Conservation (phyloP, 2,113 vertebrate species). For the Eulemur macaco region DNA sequence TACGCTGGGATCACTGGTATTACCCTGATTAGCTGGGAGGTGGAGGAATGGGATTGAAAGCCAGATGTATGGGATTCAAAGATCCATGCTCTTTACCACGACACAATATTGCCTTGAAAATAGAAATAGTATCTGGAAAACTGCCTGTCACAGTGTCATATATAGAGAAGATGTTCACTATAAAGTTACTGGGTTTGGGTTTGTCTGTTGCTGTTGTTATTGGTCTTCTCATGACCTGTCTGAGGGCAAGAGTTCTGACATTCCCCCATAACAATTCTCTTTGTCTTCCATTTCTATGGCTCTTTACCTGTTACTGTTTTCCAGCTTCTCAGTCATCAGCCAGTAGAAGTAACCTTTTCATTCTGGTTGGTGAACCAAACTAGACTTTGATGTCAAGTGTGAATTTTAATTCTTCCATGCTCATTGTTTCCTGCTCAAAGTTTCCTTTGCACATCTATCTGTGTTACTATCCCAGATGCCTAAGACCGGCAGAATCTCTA, state of each 20-base stretch:
- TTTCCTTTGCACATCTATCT: not conserved
- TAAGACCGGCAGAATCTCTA: not conserved
- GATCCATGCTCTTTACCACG: not conserved
- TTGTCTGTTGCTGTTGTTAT: not conserved
- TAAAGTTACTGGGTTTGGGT: not conserved
- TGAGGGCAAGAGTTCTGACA: not conserved
- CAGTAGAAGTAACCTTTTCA: conserved; percentile 22
- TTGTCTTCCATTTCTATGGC: not conserved
- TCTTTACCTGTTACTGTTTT: not conserved
- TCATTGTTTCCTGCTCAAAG: not conserved
- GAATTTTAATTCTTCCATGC: not conserved
- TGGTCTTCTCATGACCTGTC: not conserved
- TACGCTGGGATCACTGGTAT: not conserved
- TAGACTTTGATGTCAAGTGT: not conserved
- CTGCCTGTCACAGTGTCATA: not conserved
- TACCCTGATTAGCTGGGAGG: not conserved
- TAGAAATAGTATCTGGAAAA: not conserved
- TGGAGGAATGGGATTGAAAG: not conserved
- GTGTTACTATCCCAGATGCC: not conserved
- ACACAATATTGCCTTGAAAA: not conserved
- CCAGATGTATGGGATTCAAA: not conserved
- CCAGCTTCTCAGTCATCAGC: not conserved
- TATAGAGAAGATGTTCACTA: not conserved
- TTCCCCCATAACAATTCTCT: not conserved
- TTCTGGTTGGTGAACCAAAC: not conserved